Evolutionary conservation across 2,888 invertebrate species (phyloP), one percentile per base, ranked within the genome.

Genomic region (Vanessa cardui): DNA sequence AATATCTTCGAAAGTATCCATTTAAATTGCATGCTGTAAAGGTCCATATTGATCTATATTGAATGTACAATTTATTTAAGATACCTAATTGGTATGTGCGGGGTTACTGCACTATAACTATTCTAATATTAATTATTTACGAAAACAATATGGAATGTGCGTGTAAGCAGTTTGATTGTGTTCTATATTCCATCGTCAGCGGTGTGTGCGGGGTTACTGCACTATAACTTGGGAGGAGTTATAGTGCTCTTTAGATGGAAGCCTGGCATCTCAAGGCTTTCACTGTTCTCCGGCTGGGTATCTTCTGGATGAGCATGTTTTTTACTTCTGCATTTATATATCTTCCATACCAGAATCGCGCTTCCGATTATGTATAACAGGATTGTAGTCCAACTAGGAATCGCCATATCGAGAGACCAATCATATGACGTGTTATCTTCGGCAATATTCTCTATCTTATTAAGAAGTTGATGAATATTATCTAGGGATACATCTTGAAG

Each of bases 301-400:
- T 47, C 47, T 47, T 47, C 18, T 47, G 15, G 16, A 15, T n/a
- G 16, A n/a, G 47, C 6, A 47, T n/a, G 47, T 47, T 47, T n/a
- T 15, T 47, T n/a, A n/a, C n/a, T n/a, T 47, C 18, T 47, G 47
- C 47, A 47, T 47, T 47, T 47, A n/a, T 47, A 47, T 45, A 47
- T 47, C 47, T 47, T 47, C 47, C 47, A 47, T n/a, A n/a, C 47
- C 47, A 47, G 18, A n/a, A n/a, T n/a, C 18, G 47, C 4, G 16
- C 16, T 47, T 47, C 47, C 47, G 18, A 47, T 9, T 15, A 47
- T 47, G 47, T 47, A 15, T 26, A 54, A 26, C 26, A 54, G 50
- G 26, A 54, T 26, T 9, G 54, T 54, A 6, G 54, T 26, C 54
- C 54, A 54, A 54, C 54, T 54, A 31, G 54, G 54, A 18, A 26